These are phyloP conservation scores for Trichonephila clavipes DNA, from an alignment of 1,140 invertebrate genomes.

Conservation along the genomic window DNA sequence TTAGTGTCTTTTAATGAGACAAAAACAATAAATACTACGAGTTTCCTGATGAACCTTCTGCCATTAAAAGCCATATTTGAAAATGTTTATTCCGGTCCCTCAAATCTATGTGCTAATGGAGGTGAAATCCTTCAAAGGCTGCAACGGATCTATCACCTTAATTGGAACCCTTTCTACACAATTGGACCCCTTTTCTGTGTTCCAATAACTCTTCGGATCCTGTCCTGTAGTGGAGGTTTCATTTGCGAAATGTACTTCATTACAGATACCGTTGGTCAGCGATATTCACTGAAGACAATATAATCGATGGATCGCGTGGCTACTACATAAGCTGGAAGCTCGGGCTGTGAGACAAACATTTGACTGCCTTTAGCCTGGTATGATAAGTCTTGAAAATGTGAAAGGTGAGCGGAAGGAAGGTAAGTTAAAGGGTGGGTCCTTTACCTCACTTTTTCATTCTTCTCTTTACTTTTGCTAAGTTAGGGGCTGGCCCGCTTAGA, in stretches of 20 bases:
- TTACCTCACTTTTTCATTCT: slow-evolving; percentile 47
- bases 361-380: not conserved
- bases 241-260: slow-evolving; percentile 20
- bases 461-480: slow-evolving; percentile 49
- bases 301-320: slow-evolving; percentile 48
- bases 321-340: not conserved
- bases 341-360: slow-evolving; percentile 9
- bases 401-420: slow-evolving; percentile 68
- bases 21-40: too few species aligned
- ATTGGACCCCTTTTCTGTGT: too few species aligned
- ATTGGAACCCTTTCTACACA: not conserved
- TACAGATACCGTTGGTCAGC: not conserved
- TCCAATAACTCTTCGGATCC: not conserved
- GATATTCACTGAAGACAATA: slow-evolving; percentile 17
- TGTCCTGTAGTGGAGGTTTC: not conserved
- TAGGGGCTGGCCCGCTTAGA: slow-evolving; percentile 51
- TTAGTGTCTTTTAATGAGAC: too few species aligned
- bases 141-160: not conserved
- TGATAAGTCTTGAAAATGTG: slow-evolving; percentile 55
- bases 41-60: too few species aligned
- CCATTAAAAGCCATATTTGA: too few species aligned
- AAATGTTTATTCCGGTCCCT: too few species aligned
- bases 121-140: not conserved
- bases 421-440: slow-evolving; percentile 50
- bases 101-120: not conserved